These are phyloP conservation scores for Dryobates pubescens DNA, from an alignment of 2,797 vertebrate genomes.

Conservation along the genomic window DNA sequence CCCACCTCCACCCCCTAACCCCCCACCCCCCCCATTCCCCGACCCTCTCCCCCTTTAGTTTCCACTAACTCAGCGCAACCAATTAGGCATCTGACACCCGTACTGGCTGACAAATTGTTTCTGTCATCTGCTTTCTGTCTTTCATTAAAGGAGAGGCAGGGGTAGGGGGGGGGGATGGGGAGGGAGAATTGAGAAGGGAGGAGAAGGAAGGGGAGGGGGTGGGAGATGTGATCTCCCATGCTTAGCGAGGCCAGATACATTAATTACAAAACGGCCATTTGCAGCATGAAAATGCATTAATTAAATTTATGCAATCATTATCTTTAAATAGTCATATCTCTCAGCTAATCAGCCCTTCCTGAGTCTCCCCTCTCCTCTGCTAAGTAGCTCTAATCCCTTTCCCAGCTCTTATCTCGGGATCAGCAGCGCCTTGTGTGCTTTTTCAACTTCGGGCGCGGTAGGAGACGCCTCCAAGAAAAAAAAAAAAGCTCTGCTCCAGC, in stretches of 20 bases:
- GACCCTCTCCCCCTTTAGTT: conserved; percentile 74
- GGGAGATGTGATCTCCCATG: conserved; percentile 82
- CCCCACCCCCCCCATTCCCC: background rate
- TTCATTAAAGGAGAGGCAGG: conserved; percentile 75
- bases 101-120: conserved; percentile 87
- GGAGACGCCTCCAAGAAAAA: background rate
- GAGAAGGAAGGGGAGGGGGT: background rate
- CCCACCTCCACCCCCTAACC: background rate
- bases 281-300: conserved; percentile 98
- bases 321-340: conserved; percentile 99
- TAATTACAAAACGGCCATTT: conserved; percentile 90
- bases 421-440: conserved; percentile 13
- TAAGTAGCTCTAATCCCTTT: conserved; percentile 73
- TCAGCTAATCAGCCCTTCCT: conserved; percentile 72
- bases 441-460: background rate
- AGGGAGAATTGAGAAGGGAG: background rate
- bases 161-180: conserved; percentile 23
- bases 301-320: conserved; percentile 99
- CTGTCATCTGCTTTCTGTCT: conserved; percentile 98
- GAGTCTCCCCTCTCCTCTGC: conserved; percentile 64
- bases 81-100: conserved; percentile 93
- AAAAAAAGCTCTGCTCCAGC: background rate
- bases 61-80: conserved; percentile 88
- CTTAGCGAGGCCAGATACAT: conserved; percentile 85
- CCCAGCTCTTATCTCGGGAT: conserved; percentile 67